Base-by-base conservation (phyloP, 2,888 invertebrate species). In the Helleia helle region DNA sequence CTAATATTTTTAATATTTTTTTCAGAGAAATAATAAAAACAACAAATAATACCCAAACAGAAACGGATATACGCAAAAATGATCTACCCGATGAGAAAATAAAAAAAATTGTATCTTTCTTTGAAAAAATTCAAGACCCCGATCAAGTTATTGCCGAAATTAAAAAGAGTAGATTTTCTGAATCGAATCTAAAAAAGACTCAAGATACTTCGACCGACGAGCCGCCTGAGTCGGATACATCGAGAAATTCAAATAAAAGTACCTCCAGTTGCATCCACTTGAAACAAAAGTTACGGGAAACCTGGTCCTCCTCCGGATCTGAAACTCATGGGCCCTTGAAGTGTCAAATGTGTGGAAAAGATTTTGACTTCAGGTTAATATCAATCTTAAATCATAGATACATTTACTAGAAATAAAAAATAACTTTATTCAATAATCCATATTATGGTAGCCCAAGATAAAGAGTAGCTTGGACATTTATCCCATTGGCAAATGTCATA, bases 81-180 rank as follows among this genome's bases (percentile, higher is more conserved):
- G 58, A 63, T 0, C 54, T 74, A 0, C 61, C 66, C 1, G 72
- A 79, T 30, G 80, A 76, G 3, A 83, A 83, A 43, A 38, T 83
- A 1, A 81, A 77, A 54, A 80, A 80, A 43, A 72, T 83, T 0
- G 75, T 83, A 0, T 80, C 81, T 0, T 81, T 83, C 43, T 77
- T 83, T 41, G 81, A 83, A 24, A 80, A 76, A 48, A 65, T 83
- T 0, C 46, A 58, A 0, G 63, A 75, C 14, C 61, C 70, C 0
- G 70, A 70, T 2, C 63, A 70, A 13, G 53, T 71, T 5, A 14
- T 73, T 1, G 43, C 55, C 0, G 67, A 68, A 5, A 52, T 69
- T 0, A 72, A 68, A 44, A 71, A 70, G 46, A 59, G 59, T 17
- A 49, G 61, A 9, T 58, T 47, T 18, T 71, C 72, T 0, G 66